A percentile compares a stretch with the other conserved stretches of the same genome.
These are phyloP conservation scores for Protosalanx chinensis DNA, from an alignment of 2,797 vertebrate species.

Conservation along the genomic window DNA sequence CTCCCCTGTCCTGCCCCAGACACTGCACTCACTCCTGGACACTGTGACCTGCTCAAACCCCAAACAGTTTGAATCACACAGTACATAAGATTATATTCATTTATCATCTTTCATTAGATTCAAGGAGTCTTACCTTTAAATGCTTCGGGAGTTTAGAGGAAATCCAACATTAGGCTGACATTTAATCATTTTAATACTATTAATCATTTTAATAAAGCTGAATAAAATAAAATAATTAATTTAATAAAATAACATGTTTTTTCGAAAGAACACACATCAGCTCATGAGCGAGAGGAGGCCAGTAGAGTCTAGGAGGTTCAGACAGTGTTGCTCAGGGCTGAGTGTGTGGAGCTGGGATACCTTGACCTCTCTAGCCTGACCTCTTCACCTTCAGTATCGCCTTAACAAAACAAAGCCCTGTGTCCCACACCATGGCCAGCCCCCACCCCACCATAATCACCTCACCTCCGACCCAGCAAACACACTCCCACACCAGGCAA, in stretches of 20 bases:
- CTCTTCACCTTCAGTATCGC: constrained; percentile 78
- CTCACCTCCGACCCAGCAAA: constrained; percentile 58
- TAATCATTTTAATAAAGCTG: no score
- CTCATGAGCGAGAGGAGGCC: constrained; percentile 38
- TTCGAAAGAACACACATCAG: no score
- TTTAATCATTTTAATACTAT: constrained; percentile 9
- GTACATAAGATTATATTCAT: constrained; percentile 26
- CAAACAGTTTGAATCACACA: constrained; percentile 19
- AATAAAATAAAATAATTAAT: no score
- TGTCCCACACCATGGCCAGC: constrained; percentile 47
- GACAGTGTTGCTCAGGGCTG: constrained; percentile 69
- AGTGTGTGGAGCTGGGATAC: constrained; percentile 39
- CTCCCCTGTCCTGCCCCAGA: constrained; percentile 50
- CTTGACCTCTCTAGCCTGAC: constrained; percentile 69
- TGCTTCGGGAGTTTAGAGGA: no score
- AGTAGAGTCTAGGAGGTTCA: constrained; percentile 55
- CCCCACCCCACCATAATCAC: constrained; percentile 47
- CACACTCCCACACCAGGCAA: constrained; percentile 46
- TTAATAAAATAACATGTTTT: no score
- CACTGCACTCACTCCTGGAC: constrained; percentile 41
- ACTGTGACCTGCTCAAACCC: constrained; percentile 33
- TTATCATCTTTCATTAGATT: constrained; percentile 29
- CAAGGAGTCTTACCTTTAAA: constrained; percentile 16
- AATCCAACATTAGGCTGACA: not conserved
- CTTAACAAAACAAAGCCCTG: constrained; percentile 82